Percentiles rank a stretch among this genome's conserved stretches.
Evolutionary conservation across 2,113 vertebrate species (phyloP).

Genomic region (Nansenia antarctica): DNA sequence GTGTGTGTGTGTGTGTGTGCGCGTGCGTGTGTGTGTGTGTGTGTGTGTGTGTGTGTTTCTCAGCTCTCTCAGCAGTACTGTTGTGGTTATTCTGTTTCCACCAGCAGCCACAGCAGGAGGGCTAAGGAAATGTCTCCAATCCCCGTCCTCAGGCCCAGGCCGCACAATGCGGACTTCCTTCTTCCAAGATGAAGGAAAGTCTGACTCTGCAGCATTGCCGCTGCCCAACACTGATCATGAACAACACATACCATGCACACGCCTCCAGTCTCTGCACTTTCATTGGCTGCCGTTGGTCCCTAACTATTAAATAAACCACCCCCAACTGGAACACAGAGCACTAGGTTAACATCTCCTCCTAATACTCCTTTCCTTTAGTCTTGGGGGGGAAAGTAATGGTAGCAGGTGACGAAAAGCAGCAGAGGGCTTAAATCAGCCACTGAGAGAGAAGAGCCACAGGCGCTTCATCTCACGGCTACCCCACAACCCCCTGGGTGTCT

Average conservation of each 20-base stretch:
- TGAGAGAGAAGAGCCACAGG: background rate
- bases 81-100: slow-evolving; percentile 6
- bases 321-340: background rate
- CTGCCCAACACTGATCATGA: background rate
- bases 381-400: background rate
- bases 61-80: background rate
- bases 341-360: background rate
- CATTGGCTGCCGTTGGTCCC: background rate
- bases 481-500: background rate
- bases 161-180: background rate
- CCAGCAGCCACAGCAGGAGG: background rate
- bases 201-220: background rate
- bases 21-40: background rate
- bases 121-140: background rate
- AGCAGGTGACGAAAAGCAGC: background rate
- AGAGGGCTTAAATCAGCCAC: background rate
- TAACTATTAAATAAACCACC: too few relatives aligned
- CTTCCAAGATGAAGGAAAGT: background rate
- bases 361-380: background rate
- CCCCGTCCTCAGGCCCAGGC: background rate
- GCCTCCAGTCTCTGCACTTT: background rate
- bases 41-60: background rate
- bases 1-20: too few relatives aligned
- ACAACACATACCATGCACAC: background rate
- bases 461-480: background rate